phyloP scores from a whole-genome alignment of 2,113 vertebrate species.

The Cettia cetti region DNA sequence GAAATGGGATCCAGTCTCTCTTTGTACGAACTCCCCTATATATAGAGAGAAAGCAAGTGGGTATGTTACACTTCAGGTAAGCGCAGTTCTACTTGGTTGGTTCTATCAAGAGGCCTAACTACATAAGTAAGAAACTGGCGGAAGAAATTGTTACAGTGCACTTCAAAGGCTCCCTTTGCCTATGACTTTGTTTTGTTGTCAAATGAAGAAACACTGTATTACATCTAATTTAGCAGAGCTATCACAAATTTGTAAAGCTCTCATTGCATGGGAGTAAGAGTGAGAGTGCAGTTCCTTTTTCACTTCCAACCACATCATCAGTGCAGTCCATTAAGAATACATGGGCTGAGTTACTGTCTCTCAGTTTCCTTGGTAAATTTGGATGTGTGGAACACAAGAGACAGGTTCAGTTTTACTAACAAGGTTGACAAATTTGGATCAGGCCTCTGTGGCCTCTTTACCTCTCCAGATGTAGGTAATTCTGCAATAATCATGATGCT shows the following conservation, averaged over 20 bases:
- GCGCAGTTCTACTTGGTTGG: neutral
- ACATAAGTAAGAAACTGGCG: neutral
- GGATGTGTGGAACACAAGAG: neutral
- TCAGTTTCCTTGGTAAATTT: neutral
- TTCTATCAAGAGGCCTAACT: neutral
- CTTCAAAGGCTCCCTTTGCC: neutral
- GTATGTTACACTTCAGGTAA: neutral
- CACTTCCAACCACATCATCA: neutral
- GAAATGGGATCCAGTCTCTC: neutral
- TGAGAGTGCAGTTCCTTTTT: neutral
- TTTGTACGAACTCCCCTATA: neutral
- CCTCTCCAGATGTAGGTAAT: neutral
- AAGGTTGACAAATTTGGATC: neutral
- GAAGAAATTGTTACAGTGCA: neutral
- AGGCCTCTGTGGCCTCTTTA: neutral
- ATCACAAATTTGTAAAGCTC: neutral
- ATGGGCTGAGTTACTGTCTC: neutral
- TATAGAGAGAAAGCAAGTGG: neutral
- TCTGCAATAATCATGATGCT: neutral
- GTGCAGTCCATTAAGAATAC: neutral
- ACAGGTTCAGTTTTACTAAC: neutral
- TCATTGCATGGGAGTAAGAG: neutral
- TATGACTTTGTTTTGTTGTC: neutral
- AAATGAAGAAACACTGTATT: neutral
- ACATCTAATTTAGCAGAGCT: slow-evolving; percentile 20